Percentiles rank a stretch among this genome's conserved stretches.
Evolutionary conservation across 2,888 invertebrate genomes (phyloP).

Genomic region (Argynnis bischoffii): DNA sequence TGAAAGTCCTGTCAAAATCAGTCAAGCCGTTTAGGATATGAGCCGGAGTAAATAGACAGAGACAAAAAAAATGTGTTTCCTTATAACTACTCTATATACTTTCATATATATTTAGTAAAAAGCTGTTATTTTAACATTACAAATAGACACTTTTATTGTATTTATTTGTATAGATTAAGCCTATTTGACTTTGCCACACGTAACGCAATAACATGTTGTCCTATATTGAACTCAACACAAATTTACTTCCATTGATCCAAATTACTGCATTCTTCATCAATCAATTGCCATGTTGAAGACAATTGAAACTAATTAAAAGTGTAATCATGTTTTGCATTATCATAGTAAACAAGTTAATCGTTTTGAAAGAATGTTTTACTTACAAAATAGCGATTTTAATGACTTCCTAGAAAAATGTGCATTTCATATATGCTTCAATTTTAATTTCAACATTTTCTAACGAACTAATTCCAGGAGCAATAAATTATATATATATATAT

Average conservation of each 20-base stretch:
- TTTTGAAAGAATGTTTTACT: background rate
- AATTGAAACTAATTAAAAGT: constrained; percentile 21
- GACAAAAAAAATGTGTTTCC: too few relatives aligned
- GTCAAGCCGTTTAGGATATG: too few relatives aligned
- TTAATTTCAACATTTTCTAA: constrained; percentile 30
- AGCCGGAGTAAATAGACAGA: too few relatives aligned
- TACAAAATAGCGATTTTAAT: background rate
- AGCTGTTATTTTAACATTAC: too few relatives aligned
- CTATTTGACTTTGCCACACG: background rate
- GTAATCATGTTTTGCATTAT: constrained; percentile 9
- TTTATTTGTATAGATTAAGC: background rate
- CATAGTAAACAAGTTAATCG: background rate
- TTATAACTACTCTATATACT: too few relatives aligned
- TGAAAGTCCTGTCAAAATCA: too few relatives aligned
- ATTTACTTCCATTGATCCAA: constrained; percentile 18
- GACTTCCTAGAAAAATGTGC: constrained; percentile 6
- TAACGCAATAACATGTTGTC: background rate
- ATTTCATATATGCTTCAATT: background rate
- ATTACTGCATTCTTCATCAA: constrained; percentile 12
- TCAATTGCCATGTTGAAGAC: constrained; percentile 8
- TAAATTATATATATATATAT: too few relatives aligned
- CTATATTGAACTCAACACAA: background rate
- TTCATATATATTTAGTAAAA: too few relatives aligned
- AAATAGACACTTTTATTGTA: too few relatives aligned
- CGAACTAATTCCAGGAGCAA: constrained; percentile 12